Conservation (phyloP, 2,113 vertebrate genomes). For the Panthera uncia region DNA sequence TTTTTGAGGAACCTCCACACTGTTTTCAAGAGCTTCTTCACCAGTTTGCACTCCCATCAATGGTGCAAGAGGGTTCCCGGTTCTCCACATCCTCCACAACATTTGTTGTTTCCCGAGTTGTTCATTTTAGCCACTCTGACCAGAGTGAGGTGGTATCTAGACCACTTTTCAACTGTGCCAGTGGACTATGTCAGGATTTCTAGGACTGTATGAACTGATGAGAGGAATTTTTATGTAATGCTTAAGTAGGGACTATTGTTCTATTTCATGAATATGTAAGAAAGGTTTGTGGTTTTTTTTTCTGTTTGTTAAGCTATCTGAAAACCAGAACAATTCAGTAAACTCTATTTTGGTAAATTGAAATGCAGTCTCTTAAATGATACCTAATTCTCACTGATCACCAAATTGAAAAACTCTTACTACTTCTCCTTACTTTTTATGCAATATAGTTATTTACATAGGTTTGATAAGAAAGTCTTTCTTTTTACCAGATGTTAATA, state of each 20-base stretch:
- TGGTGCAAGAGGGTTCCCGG: too few species aligned
- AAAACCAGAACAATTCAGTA: not conserved
- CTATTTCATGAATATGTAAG: not conserved
- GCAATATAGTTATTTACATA: not conserved
- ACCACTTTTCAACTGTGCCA: not conserved
- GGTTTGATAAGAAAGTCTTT: not conserved
- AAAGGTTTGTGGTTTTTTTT: not conserved
- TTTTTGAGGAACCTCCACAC: too few species aligned
- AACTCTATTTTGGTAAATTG: not conserved
- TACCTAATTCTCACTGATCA: not conserved
- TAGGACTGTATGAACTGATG: not conserved
- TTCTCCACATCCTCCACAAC: too few species aligned
- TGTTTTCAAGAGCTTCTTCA: too few species aligned
- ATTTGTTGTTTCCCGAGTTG: too few species aligned
- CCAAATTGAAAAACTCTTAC: not conserved
- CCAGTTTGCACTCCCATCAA: too few species aligned
- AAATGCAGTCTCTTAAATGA: not conserved
- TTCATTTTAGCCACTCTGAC: too few species aligned
- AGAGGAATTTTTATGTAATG: not conserved
- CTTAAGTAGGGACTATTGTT: not conserved
- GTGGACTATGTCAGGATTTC: not conserved
- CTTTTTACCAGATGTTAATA: not conserved
- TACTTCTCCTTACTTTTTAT: not conserved
- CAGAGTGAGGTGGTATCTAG: too few species aligned
- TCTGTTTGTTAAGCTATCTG: not conserved